phyloP scores from a whole-genome alignment of 2,797 vertebrate genomes.

The Allobates femoralis region DNA sequence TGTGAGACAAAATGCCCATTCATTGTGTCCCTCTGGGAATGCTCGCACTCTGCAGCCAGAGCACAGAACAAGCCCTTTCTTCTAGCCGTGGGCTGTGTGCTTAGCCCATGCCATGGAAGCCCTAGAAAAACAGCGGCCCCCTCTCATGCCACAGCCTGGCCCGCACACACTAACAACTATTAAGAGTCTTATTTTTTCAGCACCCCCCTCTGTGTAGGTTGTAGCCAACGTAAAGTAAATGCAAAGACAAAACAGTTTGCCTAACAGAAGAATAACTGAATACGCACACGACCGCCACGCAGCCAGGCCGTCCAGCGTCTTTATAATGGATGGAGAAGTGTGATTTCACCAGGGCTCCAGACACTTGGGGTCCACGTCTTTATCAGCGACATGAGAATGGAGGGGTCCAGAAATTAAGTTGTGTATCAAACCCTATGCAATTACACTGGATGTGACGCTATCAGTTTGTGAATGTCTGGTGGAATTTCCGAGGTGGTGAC shows the following conservation, averaged over 20 bases:
- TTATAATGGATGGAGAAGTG: neutral
- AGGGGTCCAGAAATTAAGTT: too few species aligned
- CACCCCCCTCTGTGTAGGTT: conserved; percentile 83
- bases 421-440: too few species aligned
- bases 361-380: neutral
- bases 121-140: conserved; percentile 97
- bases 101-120: conserved; percentile 96
- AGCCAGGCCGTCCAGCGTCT: neutral
- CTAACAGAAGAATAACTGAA: conserved; percentile 82
- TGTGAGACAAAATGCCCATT: conserved; percentile 90
- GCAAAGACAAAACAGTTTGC: conserved; percentile 99
- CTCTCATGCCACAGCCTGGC: conserved; percentile 89
- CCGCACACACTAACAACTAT: conserved; percentile 90
- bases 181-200: conserved; percentile 84
- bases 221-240: conserved; percentile 87
- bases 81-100: conserved; percentile 92
- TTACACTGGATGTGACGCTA: too few species aligned
- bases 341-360: neutral
- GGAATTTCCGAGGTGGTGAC: neutral
- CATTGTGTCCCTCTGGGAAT: conserved; percentile 94
- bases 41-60: conserved; percentile 86
- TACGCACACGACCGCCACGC: conserved; percentile 76
- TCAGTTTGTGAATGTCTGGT: too few species aligned
- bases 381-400: too few species aligned
- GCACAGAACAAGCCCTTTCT: conserved; percentile 97